phyloP scores from a whole-genome alignment of 2,888 invertebrate genomes.

The Drosophila meridiana region DNA sequence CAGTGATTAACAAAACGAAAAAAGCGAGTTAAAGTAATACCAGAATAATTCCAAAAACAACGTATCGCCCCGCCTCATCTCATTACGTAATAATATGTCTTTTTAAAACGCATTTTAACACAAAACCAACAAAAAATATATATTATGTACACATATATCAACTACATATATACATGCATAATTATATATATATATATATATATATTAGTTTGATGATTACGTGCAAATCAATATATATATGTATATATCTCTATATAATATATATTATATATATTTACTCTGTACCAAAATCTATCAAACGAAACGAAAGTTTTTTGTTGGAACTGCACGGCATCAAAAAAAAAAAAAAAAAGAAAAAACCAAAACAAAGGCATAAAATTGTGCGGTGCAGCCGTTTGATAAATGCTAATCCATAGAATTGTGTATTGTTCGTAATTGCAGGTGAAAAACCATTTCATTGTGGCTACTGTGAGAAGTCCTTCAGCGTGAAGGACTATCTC shows the following conservation, averaged over 20 bases:
- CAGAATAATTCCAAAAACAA: conserved; percentile 47
- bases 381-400: conserved; percentile 33
- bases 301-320: conserved; percentile 62
- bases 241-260: conserved; percentile 33
- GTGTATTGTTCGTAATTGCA: conserved; percentile 57
- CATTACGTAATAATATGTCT: conserved; percentile 79
- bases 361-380: conserved; percentile 6
- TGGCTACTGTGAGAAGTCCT: conserved; percentile 84
- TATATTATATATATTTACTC: conserved; percentile 46
- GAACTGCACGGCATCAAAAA: conserved; percentile 68
- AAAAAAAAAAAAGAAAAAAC: neutral
- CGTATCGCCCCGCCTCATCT: conserved; percentile 80
- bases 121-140: conserved; percentile 51
- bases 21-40: conserved; percentile 28
- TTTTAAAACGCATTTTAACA: conserved; percentile 72
- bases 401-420: conserved; percentile 50
- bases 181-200: conserved; percentile 21
- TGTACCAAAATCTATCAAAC: conserved; percentile 70
- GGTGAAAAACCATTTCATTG: conserved; percentile 84
- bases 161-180: conserved; percentile 28
- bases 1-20: conserved; percentile 9
- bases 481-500: conserved; percentile 84
- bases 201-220: conserved; percentile 68
- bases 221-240: conserved; percentile 65
- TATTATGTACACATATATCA: conserved; percentile 54